A percentile compares a stretch with the other conserved stretches of the same genome.
Evolutionary conservation across 2,113 vertebrate genomes (phyloP).

Genomic region (Mormyrus iriodes): DNA sequence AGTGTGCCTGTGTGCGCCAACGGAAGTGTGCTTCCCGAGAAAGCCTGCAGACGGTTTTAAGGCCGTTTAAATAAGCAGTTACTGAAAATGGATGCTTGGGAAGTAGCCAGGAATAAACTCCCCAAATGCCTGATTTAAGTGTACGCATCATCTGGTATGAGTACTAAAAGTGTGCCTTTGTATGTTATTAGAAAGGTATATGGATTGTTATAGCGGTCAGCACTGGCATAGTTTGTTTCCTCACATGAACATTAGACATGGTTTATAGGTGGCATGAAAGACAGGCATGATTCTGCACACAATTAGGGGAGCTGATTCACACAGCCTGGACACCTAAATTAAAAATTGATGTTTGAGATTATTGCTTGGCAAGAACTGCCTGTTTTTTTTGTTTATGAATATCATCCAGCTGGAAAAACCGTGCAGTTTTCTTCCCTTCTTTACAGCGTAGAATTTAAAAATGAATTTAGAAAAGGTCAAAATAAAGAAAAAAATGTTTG

Average conservation of each 20-base stretch:
- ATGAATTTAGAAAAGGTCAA: neutral
- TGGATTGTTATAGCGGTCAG: neutral
- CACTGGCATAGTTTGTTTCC: neutral
- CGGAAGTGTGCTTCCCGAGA: neutral
- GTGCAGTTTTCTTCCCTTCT: neutral
- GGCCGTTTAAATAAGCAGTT: neutral
- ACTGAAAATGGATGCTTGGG: neutral
- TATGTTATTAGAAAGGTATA: neutral
- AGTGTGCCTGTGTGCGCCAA: neutral
- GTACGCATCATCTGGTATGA: neutral
- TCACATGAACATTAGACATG: neutral
- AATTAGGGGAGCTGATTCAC: neutral
- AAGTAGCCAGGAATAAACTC: neutral
- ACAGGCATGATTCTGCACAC: neutral
- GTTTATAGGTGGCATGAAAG: neutral
- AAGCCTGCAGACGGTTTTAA: neutral
- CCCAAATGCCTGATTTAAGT: neutral
- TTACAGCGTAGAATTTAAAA: neutral
- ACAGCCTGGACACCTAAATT: neutral
- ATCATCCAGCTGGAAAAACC: neutral
- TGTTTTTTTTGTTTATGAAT: neutral
- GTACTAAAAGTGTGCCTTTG: neutral
- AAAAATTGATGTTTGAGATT: neutral
- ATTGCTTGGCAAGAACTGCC: neutral
- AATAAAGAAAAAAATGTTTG: neutral